Evolutionary conservation across 2,113 vertebrate species (phyloP).

Genomic region (Ceyx cyanopectus): DNA sequence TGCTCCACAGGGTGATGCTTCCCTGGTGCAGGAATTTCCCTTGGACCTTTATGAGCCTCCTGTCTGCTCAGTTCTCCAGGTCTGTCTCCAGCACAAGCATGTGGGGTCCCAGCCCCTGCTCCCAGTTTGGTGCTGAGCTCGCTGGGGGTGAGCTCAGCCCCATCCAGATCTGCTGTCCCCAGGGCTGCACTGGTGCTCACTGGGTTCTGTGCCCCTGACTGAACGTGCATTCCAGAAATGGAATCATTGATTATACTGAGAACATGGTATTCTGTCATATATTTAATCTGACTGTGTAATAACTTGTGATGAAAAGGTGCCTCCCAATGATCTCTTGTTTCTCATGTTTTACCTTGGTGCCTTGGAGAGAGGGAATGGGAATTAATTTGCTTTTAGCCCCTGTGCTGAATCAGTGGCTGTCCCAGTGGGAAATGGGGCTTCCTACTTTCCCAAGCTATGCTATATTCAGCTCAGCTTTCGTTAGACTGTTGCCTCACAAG

Average conservation of each 20-base stretch:
- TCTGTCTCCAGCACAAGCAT: rapidly evolving
- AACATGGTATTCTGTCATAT: not conserved
- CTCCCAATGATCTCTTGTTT: not conserved
- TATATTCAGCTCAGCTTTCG: not conserved
- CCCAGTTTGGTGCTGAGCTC: not conserved
- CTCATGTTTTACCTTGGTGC: not conserved
- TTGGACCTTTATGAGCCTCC: not conserved
- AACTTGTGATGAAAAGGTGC: not conserved
- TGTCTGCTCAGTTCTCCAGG: not conserved
- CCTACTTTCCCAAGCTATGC: not conserved
- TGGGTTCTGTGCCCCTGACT: not conserved
- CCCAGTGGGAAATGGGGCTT: not conserved
- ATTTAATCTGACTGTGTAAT: not conserved
- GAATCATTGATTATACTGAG: not conserved
- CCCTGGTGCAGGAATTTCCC: not conserved
- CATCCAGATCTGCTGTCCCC: rapidly evolving
- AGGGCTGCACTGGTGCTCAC: rapidly evolving
- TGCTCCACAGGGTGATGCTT: not conserved
- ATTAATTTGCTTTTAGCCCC: not conserved
- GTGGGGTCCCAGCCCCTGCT: not conserved
- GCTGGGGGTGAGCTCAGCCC: not conserved
- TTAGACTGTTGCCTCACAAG: not conserved
- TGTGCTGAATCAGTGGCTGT: rapidly evolving
- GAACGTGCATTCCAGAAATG: not conserved
- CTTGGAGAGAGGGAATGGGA: not conserved